phyloP scores from a whole-genome alignment of 2,888 invertebrate species.

The Cosmia pyralina region DNA sequence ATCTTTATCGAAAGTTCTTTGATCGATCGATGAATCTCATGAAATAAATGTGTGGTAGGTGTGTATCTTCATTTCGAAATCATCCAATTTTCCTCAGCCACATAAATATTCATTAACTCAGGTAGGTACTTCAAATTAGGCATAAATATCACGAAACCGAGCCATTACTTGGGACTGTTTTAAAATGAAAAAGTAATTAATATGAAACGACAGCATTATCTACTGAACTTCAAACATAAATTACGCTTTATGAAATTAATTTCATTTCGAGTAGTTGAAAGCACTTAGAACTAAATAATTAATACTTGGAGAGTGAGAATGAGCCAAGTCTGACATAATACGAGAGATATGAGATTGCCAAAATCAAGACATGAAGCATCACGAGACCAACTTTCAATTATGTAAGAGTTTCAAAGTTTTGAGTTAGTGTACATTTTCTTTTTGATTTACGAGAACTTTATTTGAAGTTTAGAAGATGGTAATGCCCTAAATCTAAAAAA shows the following conservation, averaged over 20 bases:
- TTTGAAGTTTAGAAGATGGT: conserved; percentile 20
- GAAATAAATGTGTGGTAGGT: not conserved
- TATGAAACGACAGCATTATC: conserved; percentile 56
- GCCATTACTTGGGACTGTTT: conserved; percentile 40
- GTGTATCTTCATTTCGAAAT: conserved; percentile 17
- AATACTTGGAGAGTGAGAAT: conserved; percentile 67
- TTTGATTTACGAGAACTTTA: conserved; percentile 33
- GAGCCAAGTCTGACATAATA: conserved; percentile 73
- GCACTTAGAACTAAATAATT: conserved; percentile 67
- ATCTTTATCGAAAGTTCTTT: conserved; percentile 51
- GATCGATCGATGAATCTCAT: conserved; percentile 18
- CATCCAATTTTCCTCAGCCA: conserved; percentile 30
- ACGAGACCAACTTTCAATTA: conserved; percentile 52
- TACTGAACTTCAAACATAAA: conserved; percentile 59
- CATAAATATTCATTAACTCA: conserved; percentile 48
- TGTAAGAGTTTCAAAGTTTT: conserved; percentile 49
- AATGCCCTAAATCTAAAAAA: too few relatives aligned
- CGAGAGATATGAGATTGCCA: conserved; percentile 65
- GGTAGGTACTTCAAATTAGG: conserved; percentile 37
- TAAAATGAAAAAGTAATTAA: conserved; percentile 63
- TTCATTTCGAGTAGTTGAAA: conserved; percentile 57
- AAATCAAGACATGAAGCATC: conserved; percentile 51
- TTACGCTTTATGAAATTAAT: conserved; percentile 63
- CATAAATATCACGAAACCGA: conserved; percentile 53
- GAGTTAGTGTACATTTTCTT: conserved; percentile 8